A percentile compares a stretch with the other conserved stretches of the same genome.
Conservation (phyloP, 1,140 invertebrate genomes). For the Orchesella cincta region DNA sequence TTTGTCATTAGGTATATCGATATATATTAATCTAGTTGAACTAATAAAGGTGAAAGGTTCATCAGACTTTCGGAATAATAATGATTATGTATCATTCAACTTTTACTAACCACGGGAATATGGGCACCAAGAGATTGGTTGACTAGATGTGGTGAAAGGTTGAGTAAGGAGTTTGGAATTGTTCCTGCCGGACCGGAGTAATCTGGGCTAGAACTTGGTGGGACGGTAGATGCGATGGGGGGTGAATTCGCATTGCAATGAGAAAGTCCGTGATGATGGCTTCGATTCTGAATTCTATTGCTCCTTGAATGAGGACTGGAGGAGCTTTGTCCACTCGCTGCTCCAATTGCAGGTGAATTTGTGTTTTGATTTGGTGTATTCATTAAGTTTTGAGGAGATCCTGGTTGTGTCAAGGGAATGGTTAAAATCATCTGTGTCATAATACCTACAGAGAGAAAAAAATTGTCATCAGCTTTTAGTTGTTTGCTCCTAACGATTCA, state of each 20-base stretch:
- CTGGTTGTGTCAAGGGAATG: conserved; percentile 81
- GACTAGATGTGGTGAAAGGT: conserved; percentile 49
- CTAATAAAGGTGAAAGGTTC: not conserved
- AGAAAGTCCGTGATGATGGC: conserved; percentile 45
- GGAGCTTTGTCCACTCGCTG: conserved; percentile 50
- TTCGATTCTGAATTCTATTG: conserved; percentile 39
- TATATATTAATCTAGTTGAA: not conserved
- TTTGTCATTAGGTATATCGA: conserved; percentile 29
- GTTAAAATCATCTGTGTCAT: conserved; percentile 91
- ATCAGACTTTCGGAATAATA: not conserved
- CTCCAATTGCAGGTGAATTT: conserved; percentile 61
- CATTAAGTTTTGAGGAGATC: conserved; percentile 79
- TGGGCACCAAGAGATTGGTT: conserved; percentile 51
- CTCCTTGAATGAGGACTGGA: conserved; percentile 49
- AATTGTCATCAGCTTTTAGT: too few species aligned
- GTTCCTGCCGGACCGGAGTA: conserved; percentile 36
- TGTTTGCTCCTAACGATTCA: too few species aligned
- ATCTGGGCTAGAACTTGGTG: conserved; percentile 40
- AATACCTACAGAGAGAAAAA: conserved; percentile 69
- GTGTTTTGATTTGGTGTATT: conserved; percentile 71
- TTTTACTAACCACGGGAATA: conserved; percentile 43
- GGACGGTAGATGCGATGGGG: conserved; percentile 41
- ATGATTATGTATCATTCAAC: not conserved
- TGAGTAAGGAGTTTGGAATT: conserved; percentile 34
- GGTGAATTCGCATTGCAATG: conserved; percentile 34